phyloP scores from a whole-genome alignment of 2,888 invertebrate species.

The Muscina levida region DNA sequence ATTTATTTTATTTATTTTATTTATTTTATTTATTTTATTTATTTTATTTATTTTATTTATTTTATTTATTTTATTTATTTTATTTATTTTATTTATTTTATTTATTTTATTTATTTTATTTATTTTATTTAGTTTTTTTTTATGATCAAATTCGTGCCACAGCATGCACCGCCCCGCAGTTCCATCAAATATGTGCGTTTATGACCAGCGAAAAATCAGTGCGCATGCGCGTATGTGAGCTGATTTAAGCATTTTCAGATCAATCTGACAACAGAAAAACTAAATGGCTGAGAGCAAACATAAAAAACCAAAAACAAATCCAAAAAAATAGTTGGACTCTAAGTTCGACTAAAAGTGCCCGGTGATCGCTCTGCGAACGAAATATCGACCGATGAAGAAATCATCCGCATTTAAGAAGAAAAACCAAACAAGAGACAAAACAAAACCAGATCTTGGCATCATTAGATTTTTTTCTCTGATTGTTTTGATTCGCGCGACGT shows the following conservation, averaged over 20 bases:
- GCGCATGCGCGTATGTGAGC: slow-evolving; percentile 25
- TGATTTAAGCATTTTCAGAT: slow-evolving; percentile 11
- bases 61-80: no score
- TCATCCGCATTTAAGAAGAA: slow-evolving; percentile 61
- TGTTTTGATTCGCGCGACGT: no score
- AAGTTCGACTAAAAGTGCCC: neutral
- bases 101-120: no score
- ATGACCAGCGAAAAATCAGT: slow-evolving; percentile 19
- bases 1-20: no score
- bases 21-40: no score
- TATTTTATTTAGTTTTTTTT: no score
- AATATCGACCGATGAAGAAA: slow-evolving; percentile 62
- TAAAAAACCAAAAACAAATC: neutral
- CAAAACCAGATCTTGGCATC: slow-evolving; percentile 61
- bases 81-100: no score
- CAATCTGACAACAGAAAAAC: slow-evolving; percentile 14
- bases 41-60: no score
- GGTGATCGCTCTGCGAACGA: slow-evolving; percentile 24
- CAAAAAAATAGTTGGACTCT: slow-evolving; percentile 36
- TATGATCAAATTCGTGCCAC: neutral
- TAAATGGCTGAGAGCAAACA: slow-evolving; percentile 28
- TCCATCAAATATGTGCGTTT: slow-evolving; percentile 16
- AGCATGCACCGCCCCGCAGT: neutral
- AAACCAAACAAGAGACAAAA: slow-evolving; percentile 2
- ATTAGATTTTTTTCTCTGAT: slow-evolving; percentile 25